A percentile compares a stretch with the other conserved stretches of the same genome.
phyloP scores from a whole-genome alignment of 2,888 invertebrate species.

The Aproaerema taeniolella region DNA sequence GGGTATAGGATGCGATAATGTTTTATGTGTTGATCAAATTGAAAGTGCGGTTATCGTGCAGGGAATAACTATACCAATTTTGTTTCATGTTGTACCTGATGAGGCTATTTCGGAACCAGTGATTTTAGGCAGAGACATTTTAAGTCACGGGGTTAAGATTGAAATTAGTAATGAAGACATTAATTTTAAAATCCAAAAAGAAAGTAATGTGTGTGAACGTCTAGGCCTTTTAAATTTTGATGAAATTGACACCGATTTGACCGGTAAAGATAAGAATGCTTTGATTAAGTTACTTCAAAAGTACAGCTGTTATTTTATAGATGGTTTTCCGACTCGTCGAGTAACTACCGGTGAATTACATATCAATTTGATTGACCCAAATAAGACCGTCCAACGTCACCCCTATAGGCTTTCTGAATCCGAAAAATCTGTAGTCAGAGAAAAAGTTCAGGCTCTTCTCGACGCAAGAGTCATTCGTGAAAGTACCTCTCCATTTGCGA shows the following conservation, averaged over 20 bases:
- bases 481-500: constrained; percentile 28
- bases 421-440: constrained; percentile 22
- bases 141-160: constrained; percentile 6
- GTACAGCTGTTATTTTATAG: constrained; percentile 18
- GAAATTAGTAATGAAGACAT: constrained; percentile 14
- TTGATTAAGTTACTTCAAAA: constrained; percentile 14
- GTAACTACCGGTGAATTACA: constrained; percentile 18
- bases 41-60: background rate
- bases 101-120: background rate
- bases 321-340: constrained; percentile 18
- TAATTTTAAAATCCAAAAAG: background rate
- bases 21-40: background rate
- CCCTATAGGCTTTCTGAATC: constrained; percentile 22
- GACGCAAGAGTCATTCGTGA: constrained; percentile 27
- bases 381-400: constrained; percentile 16
- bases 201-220: background rate
- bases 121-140: constrained; percentile 9
- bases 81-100: background rate
- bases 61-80: background rate
- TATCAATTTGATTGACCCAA: constrained; percentile 21
- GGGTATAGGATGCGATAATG: constrained; percentile 10
- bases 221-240: constrained; percentile 5
- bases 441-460: constrained; percentile 23
- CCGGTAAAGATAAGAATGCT: constrained; percentile 10
- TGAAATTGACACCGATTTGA: constrained; percentile 19